Evolutionary conservation across 2,113 vertebrate species (phyloP).

Genomic region (Aspiorhynchus laticeps): DNA sequence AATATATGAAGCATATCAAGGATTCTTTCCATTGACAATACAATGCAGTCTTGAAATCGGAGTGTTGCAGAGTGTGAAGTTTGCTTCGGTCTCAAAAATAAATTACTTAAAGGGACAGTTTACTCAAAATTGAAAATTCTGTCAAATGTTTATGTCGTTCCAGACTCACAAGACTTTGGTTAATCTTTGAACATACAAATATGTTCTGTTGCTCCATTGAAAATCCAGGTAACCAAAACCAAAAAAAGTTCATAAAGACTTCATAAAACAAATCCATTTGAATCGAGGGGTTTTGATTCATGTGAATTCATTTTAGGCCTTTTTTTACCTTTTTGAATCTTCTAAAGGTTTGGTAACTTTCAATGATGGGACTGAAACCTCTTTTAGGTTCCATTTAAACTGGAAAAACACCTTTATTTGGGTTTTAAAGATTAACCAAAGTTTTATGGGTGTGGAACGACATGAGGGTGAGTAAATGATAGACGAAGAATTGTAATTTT

Average conservation of each 20-base stretch:
- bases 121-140: neutral
- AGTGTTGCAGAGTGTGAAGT: neutral
- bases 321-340: neutral
- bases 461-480: neutral
- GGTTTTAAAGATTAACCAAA: neutral
- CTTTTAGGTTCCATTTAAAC: neutral
- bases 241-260: neutral
- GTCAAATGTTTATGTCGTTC: neutral
- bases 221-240: neutral
- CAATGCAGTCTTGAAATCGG: constrained; percentile 45
- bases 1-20: constrained; percentile 56
- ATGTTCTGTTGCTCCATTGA: neutral
- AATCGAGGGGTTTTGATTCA: neutral
- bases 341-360: neutral
- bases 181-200: neutral
- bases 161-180: neutral
- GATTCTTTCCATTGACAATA: constrained; percentile 64
- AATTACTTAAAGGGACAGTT: neutral
- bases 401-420: neutral
- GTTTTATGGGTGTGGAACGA: neutral
- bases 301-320: neutral
- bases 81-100: neutral
- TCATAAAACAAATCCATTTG: neutral
- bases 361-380: neutral
- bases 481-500: neutral